These are phyloP conservation scores for Campoletis sonorensis DNA, from an alignment of 1,140 invertebrate genomes.

Conservation along the genomic window DNA sequence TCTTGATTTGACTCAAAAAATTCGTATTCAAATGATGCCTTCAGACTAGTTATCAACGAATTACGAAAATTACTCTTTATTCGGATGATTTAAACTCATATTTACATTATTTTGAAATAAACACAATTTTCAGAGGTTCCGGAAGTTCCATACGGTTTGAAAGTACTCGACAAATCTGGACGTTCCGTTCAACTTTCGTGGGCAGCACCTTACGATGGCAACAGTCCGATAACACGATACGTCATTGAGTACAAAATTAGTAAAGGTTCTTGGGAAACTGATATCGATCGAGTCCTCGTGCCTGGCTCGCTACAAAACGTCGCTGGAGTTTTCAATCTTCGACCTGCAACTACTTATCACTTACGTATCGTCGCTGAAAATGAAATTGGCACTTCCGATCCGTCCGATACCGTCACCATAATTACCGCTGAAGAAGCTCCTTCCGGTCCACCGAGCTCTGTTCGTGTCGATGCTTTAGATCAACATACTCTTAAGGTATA, in stretches of 20 bases:
- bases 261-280: conserved; percentile 89
- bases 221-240: conserved; percentile 94
- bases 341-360: conserved; percentile 94
- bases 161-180: conserved; percentile 94
- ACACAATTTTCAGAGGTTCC: conserved; percentile 86
- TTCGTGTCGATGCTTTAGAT: conserved; percentile 93
- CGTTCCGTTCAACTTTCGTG: conserved; percentile 93
- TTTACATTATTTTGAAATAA: background rate
- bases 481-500: conserved; percentile 92
- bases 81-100: background rate
- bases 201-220: conserved; percentile 96
- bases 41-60: no score
- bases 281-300: conserved; percentile 90
- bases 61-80: no score
- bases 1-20: no score
- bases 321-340: conserved; percentile 91
- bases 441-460: conserved; percentile 87
- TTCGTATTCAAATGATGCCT: no score
- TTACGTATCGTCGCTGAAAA: conserved; percentile 96
- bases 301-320: conserved; percentile 89
- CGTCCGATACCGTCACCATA: conserved; percentile 94
- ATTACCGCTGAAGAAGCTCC: conserved; percentile 97
- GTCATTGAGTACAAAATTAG: conserved; percentile 95
- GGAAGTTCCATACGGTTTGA: conserved; percentile 92
- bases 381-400: conserved; percentile 93